Evolutionary conservation across 2,888 invertebrate species (phyloP), one percentile per base, ranked within the genome.

Genomic region (Camptogramma bilineatum): DNA sequence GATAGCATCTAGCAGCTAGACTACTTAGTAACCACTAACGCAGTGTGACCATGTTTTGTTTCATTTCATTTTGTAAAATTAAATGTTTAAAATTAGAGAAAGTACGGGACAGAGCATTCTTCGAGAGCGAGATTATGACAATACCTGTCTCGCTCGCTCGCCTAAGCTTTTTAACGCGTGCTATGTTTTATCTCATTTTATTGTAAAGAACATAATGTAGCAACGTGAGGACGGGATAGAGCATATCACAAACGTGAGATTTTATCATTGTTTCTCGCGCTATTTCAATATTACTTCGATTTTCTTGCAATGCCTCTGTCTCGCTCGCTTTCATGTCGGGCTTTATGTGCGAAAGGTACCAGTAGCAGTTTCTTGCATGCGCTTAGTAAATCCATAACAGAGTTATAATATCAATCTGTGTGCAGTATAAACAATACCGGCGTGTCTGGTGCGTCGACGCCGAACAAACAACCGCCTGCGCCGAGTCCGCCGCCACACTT

Each of bases 371-470:
- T 28, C 24, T n/a, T 62, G 66, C 66, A 62, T 62, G 66, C 58
- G 31, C 7, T 44, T 46, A 19, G 13, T 24, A 13, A 9, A 24
- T 55, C 24, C 17, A 16, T 17, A 63, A 59, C 19, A 39, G 60
- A 46, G 62, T 21, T 59, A 53, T 65, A 65, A 65, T 21, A 57
- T 1, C 28, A 42, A 62, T 62, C n/a, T 76, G 68, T 77, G 74
- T 70, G 74, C 86, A 90, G 90, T 83, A 79, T 89, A 80, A 88
- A 84, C 87, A 86, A 82, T 74, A 79, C 81, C 71, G 48, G 53
- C 39, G 81, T 77, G 68, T 86, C 90, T 39, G 88, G 88, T 50
- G 79, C 91, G 68, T 88, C 89, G 50, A 90, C 91, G 77, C 91
- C 91, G 56, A 85, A 73, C 84, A 91, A 91, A 70, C 83, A 73